Conservation (phyloP, 1,140 invertebrate genomes). For the Caenorhabditis inopinata region DNA sequence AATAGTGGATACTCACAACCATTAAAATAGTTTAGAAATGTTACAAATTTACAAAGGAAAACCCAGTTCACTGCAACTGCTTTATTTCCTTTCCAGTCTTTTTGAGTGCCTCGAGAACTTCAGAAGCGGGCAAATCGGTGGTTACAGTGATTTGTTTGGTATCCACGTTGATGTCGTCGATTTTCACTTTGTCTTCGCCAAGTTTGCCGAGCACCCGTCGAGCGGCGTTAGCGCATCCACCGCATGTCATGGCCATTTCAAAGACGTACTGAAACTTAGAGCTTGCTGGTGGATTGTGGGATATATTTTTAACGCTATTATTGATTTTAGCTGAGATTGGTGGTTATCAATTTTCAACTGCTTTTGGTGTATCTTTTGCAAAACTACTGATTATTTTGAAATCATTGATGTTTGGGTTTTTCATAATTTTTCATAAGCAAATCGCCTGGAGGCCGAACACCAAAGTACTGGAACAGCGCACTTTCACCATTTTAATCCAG, state of each 20-base stretch:
- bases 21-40: neutral
- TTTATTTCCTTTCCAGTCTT: conserved; percentile 64
- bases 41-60: neutral
- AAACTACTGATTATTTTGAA: too few species aligned
- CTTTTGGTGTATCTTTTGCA: too few species aligned
- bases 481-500: too few species aligned
- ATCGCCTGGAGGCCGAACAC: too few species aligned
- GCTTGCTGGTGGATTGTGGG: too few species aligned
- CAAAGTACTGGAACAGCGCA: too few species aligned
- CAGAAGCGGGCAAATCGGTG: conserved; percentile 53
- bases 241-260: conserved; percentile 68
- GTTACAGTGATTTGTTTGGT: conserved; percentile 62
- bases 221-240: conserved; percentile 66
- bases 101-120: conserved; percentile 58
- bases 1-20: neutral
- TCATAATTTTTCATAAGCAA: too few species aligned
- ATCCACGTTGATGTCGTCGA: conserved; percentile 58
- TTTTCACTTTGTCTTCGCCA: conserved; percentile 54
- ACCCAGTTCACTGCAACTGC: neutral
- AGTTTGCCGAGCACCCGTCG: conserved; percentile 65
- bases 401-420: too few species aligned
- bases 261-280: conserved; percentile 61
- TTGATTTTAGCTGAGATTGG: too few species aligned
- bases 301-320: too few species aligned
- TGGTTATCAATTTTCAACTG: too few species aligned